A percentile compares a stretch with the other conserved stretches of the same genome.
phyloP scores from a whole-genome alignment of 1,140 invertebrate species.

The Drosophila funebris region DNA sequence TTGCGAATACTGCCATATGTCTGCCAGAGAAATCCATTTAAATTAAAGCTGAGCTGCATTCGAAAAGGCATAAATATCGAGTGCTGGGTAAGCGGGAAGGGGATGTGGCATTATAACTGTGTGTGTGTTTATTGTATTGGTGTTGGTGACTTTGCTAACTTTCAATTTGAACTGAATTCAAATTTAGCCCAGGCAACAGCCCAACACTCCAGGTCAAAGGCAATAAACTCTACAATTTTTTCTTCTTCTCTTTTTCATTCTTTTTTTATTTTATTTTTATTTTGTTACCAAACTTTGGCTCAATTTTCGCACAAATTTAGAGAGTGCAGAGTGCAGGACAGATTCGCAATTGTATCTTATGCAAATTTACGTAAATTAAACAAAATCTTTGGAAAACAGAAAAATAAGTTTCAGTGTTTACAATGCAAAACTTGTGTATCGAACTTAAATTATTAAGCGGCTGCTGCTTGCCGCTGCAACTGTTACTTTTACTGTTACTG shows the following conservation, averaged over 20 bases:
- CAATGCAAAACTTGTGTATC: constrained; percentile 73
- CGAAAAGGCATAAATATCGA: constrained; percentile 78
- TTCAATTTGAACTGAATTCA: constrained; percentile 81
- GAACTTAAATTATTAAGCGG: constrained; percentile 62
- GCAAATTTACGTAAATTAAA: constrained; percentile 81
- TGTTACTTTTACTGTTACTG: too few species aligned
- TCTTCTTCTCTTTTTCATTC: neutral
- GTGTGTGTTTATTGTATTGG: constrained; percentile 14
- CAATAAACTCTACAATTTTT: constrained; percentile 63
- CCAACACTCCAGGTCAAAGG: constrained; percentile 47
- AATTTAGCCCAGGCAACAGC: constrained; percentile 59
- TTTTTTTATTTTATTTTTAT: constrained; percentile 25
- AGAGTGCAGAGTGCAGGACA: constrained; percentile 45
- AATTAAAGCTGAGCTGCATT: constrained; percentile 82
- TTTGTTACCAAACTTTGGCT: constrained; percentile 65
- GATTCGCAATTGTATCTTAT: constrained; percentile 73
- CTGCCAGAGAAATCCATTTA: constrained; percentile 77
- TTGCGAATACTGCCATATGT: constrained; percentile 79
- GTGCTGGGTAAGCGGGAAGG: neutral
- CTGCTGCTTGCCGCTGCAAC: too few species aligned
- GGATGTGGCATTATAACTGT: constrained; percentile 8
- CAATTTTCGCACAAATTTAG: constrained; percentile 78
- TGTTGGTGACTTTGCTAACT: constrained; percentile 63
- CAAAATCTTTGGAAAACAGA: constrained; percentile 77
- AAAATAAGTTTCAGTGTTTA: constrained; percentile 73